These are phyloP conservation scores for Amazonetta brasiliensis DNA, from an alignment of 2,797 vertebrate genomes.

Conservation along the genomic window DNA sequence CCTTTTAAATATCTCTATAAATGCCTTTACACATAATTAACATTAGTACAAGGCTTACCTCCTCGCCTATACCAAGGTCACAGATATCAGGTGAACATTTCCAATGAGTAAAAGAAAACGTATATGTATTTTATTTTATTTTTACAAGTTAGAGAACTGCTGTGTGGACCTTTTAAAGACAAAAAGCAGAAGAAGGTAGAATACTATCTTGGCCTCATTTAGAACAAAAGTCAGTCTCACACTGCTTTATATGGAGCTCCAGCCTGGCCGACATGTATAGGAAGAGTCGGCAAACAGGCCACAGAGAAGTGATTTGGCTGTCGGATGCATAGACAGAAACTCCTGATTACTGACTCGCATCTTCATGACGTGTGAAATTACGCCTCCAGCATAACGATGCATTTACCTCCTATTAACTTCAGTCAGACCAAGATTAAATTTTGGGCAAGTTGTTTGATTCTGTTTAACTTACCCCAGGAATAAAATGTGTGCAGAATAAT, in stretches of 20 bases:
- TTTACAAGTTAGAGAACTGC: not conserved
- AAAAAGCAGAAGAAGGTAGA: not conserved
- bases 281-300: not conserved
- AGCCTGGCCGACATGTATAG: not conserved
- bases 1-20: constrained; percentile 34
- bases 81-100: not conserved
- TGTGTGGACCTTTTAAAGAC: not conserved
- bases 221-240: not conserved
- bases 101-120: not conserved
- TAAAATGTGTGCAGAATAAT: not conserved
- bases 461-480: not conserved
- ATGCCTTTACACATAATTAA: constrained; percentile 19
- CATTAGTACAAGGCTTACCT: not conserved
- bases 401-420: not conserved
- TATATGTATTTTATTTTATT: not conserved
- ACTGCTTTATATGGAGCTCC: not conserved
- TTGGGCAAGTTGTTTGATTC: not conserved
- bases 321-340: not conserved
- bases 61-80: not conserved
- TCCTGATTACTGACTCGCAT: not conserved
- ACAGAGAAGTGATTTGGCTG: not conserved
- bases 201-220: constrained; percentile 19
- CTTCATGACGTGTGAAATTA: not conserved
- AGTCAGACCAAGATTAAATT: not conserved
- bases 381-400: not conserved